Evolutionary conservation across 2,113 vertebrate genomes (phyloP).

Genomic region (Clinocottus analis): DNA sequence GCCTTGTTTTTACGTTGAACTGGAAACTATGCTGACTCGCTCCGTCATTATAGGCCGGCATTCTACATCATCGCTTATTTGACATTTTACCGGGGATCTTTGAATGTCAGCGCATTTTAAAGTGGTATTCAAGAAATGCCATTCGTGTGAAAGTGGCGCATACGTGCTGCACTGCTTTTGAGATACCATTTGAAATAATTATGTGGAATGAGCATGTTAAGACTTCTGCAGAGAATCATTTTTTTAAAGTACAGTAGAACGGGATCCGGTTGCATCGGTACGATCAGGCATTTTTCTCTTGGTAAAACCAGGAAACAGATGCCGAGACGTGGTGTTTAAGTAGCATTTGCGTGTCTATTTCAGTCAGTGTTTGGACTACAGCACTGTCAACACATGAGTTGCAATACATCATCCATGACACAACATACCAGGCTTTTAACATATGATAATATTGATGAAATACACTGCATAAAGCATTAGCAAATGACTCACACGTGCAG

Average conservation of each 20-base stretch:
- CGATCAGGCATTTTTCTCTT: background rate
- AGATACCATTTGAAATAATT: constrained; percentile 7
- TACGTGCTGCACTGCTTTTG: background rate
- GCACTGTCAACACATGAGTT: background rate
- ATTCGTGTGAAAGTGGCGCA: background rate
- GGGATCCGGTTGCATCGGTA: too few species aligned
- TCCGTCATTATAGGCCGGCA: constrained; percentile 30
- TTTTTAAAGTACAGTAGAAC: too few species aligned
- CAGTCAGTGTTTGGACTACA: background rate
- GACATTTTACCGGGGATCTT: constrained; percentile 61
- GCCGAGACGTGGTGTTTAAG: background rate
- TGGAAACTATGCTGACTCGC: constrained; percentile 30
- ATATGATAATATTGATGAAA: constrained; percentile 9
- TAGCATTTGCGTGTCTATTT: background rate
- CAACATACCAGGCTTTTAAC: background rate
- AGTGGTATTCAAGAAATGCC: constrained; percentile 9
- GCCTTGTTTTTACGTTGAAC: constrained; percentile 46
- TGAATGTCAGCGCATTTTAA: constrained; percentile 71
- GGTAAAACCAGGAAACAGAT: too few species aligned
- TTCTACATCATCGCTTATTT: constrained; percentile 53
- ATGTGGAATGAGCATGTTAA: background rate
- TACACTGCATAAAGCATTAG: background rate
- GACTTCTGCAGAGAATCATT: background rate
- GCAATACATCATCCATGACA: background rate
- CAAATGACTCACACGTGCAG: constrained; percentile 20